Conservation (phyloP, 2,797 vertebrate genomes). For the Melanotaenia maccullochi region DNA sequence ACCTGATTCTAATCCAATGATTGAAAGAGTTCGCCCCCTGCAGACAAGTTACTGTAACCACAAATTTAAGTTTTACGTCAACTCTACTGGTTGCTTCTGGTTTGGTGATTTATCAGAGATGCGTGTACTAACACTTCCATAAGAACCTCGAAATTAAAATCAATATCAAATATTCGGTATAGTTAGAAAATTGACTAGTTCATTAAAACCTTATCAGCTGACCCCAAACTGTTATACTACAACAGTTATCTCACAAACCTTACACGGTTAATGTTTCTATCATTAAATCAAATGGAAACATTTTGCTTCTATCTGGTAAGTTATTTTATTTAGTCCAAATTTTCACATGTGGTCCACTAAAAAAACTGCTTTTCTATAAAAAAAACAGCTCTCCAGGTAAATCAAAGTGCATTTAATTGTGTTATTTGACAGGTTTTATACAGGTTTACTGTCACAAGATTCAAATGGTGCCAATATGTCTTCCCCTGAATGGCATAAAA, state of each 20-base stretch:
- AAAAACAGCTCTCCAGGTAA: conserved; percentile 4
- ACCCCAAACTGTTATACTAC: conserved; percentile 2
- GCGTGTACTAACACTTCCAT: conserved; percentile 41
- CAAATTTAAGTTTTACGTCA: conserved; percentile 1
- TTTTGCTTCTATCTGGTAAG: background rate
- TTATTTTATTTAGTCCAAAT: conserved; percentile 12
- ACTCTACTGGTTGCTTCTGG: conserved; percentile 23
- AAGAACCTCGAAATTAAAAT: background rate
- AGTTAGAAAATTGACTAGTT: conserved; percentile 5
- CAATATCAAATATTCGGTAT: conserved; percentile 6
- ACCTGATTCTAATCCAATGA: background rate
- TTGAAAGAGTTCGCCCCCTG: conserved; percentile 17
- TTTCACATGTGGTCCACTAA: conserved; percentile 18
- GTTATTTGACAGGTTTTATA: too few species aligned
- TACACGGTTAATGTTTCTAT: background rate
- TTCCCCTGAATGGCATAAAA: conserved; percentile 8
- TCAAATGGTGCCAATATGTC: background rate
- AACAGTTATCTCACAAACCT: background rate
- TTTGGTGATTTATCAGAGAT: conserved; percentile 30
- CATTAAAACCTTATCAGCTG: background rate
- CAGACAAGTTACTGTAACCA: conserved; percentile 19
- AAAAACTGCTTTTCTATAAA: background rate
- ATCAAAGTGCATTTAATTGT: background rate
- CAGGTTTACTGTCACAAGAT: background rate
- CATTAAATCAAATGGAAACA: conserved; percentile 8